Conservation (phyloP, 1,140 invertebrate genomes). For the Cherax destructor region DNA sequence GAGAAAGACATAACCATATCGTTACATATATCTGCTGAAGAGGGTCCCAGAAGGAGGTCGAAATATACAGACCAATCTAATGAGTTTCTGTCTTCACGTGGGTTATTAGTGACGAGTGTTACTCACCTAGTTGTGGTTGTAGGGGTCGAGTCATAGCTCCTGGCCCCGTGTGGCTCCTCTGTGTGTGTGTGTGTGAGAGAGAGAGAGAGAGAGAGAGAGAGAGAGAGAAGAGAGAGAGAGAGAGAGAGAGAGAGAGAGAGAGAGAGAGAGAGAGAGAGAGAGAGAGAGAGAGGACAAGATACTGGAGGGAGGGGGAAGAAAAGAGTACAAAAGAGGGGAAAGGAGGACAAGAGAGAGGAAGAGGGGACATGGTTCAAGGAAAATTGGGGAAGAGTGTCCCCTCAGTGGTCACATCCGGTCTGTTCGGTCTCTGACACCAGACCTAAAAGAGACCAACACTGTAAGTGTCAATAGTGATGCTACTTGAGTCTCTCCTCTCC, state of each 20-base stretch:
- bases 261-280: conserved; percentile 1
- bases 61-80: too few species aligned
- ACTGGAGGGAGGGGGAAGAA: not conserved
- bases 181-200: too few species aligned
- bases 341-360: too few species aligned
- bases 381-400: conserved; percentile 28
- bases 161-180: too few species aligned
- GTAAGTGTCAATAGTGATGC: conserved; percentile 20
- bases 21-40: too few species aligned
- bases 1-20: too few species aligned
- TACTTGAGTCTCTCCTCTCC: not conserved
- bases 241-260: not conserved
- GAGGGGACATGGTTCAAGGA: not conserved
- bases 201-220: not conserved
- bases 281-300: not conserved
- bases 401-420: conserved; percentile 41
- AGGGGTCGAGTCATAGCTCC: too few species aligned
- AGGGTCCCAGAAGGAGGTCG: too few species aligned
- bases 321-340: too few species aligned
- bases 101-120: too few species aligned
- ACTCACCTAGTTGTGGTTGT: too few species aligned
- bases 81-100: too few species aligned
- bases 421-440: conserved; percentile 25
- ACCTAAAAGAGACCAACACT: conserved; percentile 47
- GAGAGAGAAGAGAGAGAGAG: not conserved